Conservation (phyloP, 2,797 vertebrate species). For the Macropodus opercularis region DNA sequence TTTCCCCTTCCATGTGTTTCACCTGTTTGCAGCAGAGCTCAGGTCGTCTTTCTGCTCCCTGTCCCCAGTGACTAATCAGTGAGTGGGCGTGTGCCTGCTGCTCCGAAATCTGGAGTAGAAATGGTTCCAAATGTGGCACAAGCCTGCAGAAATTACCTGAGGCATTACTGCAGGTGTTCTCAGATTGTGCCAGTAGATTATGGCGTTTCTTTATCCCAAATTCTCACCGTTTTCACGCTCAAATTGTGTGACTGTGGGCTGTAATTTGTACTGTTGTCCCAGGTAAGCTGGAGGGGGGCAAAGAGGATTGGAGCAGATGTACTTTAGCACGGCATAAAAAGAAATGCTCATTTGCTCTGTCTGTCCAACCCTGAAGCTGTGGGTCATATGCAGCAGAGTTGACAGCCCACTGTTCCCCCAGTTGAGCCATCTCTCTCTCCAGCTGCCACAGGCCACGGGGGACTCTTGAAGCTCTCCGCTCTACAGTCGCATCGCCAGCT, state of each 20-base stretch:
- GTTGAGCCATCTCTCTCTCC: conserved; percentile 9
- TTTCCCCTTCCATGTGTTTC: conserved; percentile 29
- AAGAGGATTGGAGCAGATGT: conserved; percentile 49
- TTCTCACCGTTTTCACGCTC: not conserved
- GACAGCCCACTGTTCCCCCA: conserved; percentile 52
- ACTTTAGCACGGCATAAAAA: conserved; percentile 31
- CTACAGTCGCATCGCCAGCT: conserved; percentile 38
- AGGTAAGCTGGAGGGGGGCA: conserved; percentile 34
- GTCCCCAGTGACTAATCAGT: conserved; percentile 56
- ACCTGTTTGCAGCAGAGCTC: conserved; percentile 40
- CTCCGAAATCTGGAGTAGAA: conserved; percentile 48
- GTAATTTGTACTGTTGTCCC: conserved; percentile 17
- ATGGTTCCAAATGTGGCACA: conserved; percentile 9
- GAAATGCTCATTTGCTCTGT: conserved; percentile 46
- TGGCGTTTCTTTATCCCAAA: not conserved
- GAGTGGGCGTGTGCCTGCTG: conserved; percentile 57
- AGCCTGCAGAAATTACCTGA: conserved; percentile 35
- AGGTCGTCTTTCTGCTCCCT: conserved; percentile 19
- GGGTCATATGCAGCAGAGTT: conserved; percentile 42
- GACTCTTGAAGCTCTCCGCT: conserved; percentile 47
- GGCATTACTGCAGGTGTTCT: conserved; percentile 36
- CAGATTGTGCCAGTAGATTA: not conserved
- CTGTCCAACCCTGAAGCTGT: conserved; percentile 51
- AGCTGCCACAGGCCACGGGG: conserved; percentile 2
- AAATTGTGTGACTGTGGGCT: conserved; percentile 7